Evolutionary conservation across 2,113 vertebrate species (phyloP), one percentile per base, ranked within the genome.

Genomic region (Neoarius graeffei): DNA sequence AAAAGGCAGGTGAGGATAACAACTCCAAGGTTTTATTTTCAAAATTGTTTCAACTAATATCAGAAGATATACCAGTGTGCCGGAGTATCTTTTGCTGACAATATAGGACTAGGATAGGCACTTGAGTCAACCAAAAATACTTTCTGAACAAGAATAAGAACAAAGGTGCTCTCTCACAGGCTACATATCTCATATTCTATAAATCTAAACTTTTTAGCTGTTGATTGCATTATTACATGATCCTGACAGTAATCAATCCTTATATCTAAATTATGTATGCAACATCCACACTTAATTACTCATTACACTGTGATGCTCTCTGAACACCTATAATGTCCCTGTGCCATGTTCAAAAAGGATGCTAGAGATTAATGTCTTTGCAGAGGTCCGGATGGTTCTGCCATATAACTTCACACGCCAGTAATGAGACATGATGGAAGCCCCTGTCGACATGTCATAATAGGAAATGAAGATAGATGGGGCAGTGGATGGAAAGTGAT

Each of bases 351-450:
- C 92, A 59, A 82, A 85, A 59, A 89, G 94, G 92, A 89, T 93
- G 91, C 85, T n/a, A 5, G 91, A 94, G 95, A 95, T 94, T 95
- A 94, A 96, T 96, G 94, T 69, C 42, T 94, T 94, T 91, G 92
- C 92, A 86, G 86, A 93, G 90, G 93, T 93, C 90, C 87, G 90
- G 93, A 94, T 93, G 94, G 93, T 94, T 95, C 94, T 89, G 87
- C 92, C 92, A 93, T 91, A 91, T 92, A 93, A 92, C 93, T 94
- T 94, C 93, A 92, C 92, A 93, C 93, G 93, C 94, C 93, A 93
- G 93, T 96, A 95, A 96, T 95, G 94, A 95, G 94, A 95, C 92
- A 95, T 95, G 95, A 96, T 95, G 93, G 95, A 96, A 94, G 92
- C 90, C 91, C 93, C 94, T 94, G 94, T 95, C 95, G 94, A 88